Base-by-base conservation (phyloP, 2,113 vertebrate genomes). In the Gobio gobio region DNA sequence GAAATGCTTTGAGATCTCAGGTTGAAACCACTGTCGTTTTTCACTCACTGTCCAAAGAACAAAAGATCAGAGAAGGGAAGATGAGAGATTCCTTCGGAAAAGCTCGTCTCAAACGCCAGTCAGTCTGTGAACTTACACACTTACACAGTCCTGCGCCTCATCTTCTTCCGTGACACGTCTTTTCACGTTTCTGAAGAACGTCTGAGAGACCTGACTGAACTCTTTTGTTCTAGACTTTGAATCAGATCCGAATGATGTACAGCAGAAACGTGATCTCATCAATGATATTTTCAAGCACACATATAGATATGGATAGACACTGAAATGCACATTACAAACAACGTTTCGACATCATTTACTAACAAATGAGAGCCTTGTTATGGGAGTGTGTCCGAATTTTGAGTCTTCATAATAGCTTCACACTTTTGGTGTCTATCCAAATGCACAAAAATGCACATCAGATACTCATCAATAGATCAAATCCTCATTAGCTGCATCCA, bases 41-140 rank as follows among this genome's bases (percentile, higher is more conserved):
- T 36, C 3, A 45, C 56, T 61, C 36, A 24, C 22, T 61, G 36
- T 63, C 77, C n/a, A n/a, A 43, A 79, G 77, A 79, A 63, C 78
- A 63, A 47, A 79, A 79, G 78, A 79, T 64, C 36, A 26, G 4
- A n/a, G 36, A 63, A 43, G 16, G 54, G n/a, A 40, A 24, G 76
- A 78, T 33, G 8, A 12, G 8, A 56, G 49, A 33, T 56, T 76
- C 4, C 74, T 56, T 36, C 12, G 3, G 47, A 16, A 51, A 51
- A 74, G 4, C 70, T 45, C 0, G 6, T 78, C 76, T 78, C 10
- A 40, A 78, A 43, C 2, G 1, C 5, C 51, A n/a, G 29, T 40
- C 51, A 13, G 29, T 78, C 75, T 36, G 29, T 22, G 18, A 58
- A n/a, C 54, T 40, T n/a, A 2, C 29, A 40, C 10, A n/a, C 54